Conservation (phyloP, 1,140 invertebrate genomes). For the Mactra quadrangularis region DNA sequence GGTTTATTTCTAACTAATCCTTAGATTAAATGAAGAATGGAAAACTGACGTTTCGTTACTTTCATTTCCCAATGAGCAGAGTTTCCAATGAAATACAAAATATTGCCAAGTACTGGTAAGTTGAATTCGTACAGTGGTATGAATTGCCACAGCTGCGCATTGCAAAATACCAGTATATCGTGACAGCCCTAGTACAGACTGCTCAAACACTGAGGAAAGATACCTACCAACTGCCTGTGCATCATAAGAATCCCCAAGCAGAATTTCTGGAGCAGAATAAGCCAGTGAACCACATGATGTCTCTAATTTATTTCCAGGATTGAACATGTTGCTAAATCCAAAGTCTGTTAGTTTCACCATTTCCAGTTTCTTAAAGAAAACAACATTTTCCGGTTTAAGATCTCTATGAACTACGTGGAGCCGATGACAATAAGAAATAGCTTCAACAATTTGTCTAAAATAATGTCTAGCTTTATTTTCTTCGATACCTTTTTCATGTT, state of each 20-base stretch:
- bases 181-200: no score
- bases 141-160: no score
- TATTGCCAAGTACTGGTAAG: no score
- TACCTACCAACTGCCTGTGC: constrained; percentile 93
- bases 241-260: constrained; percentile 92
- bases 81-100: no score
- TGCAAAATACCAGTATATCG: no score
- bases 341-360: constrained; percentile 99
- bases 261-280: constrained; percentile 99
- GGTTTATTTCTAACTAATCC: no score
- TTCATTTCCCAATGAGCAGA: no score
- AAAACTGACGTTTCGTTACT: no score
- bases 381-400: constrained; percentile 99
- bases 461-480: constrained; percentile 94
- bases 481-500: constrained; percentile 89
- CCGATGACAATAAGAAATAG: constrained; percentile 99
- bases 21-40: no score
- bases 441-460: constrained; percentile 96
- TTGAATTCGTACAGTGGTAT: no score
- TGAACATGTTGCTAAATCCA: constrained; percentile 98
- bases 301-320: constrained; percentile 97
- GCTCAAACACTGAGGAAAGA: no score
- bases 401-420: constrained; percentile 97
- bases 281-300: constrained; percentile 99
- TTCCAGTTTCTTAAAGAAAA: constrained; percentile 98